These are phyloP conservation scores for Paralinhomoeus sp. DNA, from an alignment of 2,888 invertebrate genomes.

Conservation along the genomic window DNA sequence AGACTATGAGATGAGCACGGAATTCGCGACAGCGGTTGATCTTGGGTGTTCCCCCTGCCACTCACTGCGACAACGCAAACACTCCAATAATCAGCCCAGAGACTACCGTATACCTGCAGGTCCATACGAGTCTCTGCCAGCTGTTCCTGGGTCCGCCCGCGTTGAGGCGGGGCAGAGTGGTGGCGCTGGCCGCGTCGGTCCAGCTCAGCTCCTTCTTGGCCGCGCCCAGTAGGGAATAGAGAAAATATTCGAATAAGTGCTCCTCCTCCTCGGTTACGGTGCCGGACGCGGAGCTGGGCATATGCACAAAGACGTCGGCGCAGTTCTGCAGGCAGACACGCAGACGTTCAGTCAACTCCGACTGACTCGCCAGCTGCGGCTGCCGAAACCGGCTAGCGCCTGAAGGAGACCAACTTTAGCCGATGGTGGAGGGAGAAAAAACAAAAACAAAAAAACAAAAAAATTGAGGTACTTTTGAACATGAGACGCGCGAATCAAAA, in stretches of 20 bases:
- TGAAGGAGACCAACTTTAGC: too few relatives aligned
- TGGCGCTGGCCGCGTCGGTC: too few relatives aligned
- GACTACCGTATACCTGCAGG: neutral
- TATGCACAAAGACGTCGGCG: constrained; percentile 4
- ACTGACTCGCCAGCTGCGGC: constrained; percentile 1
- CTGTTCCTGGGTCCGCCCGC: neutral
- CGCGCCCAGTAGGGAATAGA: constrained; percentile 2
- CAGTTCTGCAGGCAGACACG: constrained; percentile 5
- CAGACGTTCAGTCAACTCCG: constrained; percentile 6
- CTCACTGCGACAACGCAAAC: too few relatives aligned
- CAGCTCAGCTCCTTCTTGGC: neutral
- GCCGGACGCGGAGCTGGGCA: neutral
- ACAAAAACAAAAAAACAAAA: too few relatives aligned
- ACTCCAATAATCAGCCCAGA: too few relatives aligned
- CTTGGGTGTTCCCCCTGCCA: too few relatives aligned
- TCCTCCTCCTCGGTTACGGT: constrained; percentile 1
- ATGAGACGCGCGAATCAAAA: too few relatives aligned
- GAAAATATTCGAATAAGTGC: constrained; percentile 5
- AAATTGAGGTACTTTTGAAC: too few relatives aligned
- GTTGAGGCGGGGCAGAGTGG: neutral
- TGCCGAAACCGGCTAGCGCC: too few relatives aligned
- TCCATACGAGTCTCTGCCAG: constrained; percentile 2
- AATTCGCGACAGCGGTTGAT: too few relatives aligned
- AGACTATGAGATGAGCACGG: too few relatives aligned
- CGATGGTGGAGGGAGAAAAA: too few relatives aligned